Evolutionary conservation across 2,797 vertebrate genomes (phyloP), one percentile per base, ranked within the genome.

Genomic region (Danionella dracula): DNA sequence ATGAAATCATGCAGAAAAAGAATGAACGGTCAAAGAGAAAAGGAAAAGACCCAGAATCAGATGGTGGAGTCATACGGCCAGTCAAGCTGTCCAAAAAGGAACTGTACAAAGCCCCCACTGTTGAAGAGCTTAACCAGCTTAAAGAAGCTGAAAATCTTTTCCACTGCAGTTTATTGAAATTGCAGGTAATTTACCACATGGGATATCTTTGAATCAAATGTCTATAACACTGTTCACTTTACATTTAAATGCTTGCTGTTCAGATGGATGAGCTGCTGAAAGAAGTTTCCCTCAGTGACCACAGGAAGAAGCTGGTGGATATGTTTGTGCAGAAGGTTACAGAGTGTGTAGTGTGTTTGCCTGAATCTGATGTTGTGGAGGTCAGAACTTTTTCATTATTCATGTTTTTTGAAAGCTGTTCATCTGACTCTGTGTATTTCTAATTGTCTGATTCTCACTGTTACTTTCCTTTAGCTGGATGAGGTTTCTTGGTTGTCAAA

Each of bases 251-350:
- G n/a, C n/a, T n/a, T n/a, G 9, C 1, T 29, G 38, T 72, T 32
- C 82, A 99, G 97, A 90, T 98, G 1, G 93, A 98, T 32, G 96
- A 99, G 76, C 88, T 99, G 70, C 82, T 99, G 35, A 96, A 94
- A 76, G 97, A 98, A 76, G 91, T 99, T 16, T 78, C 68, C 1
- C 61, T 99, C 72, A 93, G 93, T 73, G 93, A 96, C 59, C 89
- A 83, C 0, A 92, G 88, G 75, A 96, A 91, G 59, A 84, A 80
- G 45, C 86, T 83, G 58, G 93, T 99, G 0, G 89, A 96, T 73
- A 64, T 78, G 4, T 97, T 98, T 60, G 67, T 97, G 5, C 77
- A 78, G 71, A 85, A 89, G 1, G 76, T 98, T 77, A 93, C 90
- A 17, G 55, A 78, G 29, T 73, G 91, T 50, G 79, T 99, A 6